Conservation (phyloP, 2,113 vertebrate genomes). For the Upupa epops region DNA sequence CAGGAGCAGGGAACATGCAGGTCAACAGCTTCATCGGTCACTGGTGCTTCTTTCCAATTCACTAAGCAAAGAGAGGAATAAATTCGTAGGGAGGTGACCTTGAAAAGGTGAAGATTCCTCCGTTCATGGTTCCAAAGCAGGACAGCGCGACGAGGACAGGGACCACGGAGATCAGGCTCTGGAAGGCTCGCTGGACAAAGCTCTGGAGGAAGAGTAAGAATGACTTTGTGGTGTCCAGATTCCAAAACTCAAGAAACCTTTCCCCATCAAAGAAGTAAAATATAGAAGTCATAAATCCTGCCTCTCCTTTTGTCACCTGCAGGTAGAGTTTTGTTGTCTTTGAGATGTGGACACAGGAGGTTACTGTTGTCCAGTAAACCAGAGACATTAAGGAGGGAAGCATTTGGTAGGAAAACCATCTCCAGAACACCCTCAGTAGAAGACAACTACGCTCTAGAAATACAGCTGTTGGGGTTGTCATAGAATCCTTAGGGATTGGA, state of each 20-base stretch:
- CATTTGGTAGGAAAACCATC: background rate
- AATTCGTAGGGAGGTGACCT: slow-evolving; percentile 70
- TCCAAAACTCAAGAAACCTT: background rate
- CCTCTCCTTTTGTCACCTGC: background rate
- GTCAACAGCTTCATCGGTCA: background rate
- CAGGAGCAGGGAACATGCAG: background rate
- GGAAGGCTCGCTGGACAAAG: slow-evolving; percentile 80
- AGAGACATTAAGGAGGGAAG: background rate
- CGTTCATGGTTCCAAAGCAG: slow-evolving; percentile 87
- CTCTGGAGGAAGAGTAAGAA: slow-evolving; percentile 64
- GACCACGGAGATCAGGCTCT: slow-evolving; percentile 76
- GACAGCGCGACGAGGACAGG: slow-evolving; percentile 85
- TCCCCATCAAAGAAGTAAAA: background rate
- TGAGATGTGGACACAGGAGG: background rate
- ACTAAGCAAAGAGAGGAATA: background rate
- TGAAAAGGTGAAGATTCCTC: slow-evolving; percentile 81
- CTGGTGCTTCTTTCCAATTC: background rate
- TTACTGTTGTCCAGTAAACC: background rate
- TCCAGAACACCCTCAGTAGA: background rate
- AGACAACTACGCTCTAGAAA: background rate
- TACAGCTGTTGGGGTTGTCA: no score
- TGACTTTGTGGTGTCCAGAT: background rate
- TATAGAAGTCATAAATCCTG: background rate
- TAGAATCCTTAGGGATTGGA: no score
- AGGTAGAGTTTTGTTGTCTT: background rate